These are phyloP conservation scores for Nannospalax galili DNA, from an alignment of 2,113 vertebrate species.

Conservation along the genomic window DNA sequence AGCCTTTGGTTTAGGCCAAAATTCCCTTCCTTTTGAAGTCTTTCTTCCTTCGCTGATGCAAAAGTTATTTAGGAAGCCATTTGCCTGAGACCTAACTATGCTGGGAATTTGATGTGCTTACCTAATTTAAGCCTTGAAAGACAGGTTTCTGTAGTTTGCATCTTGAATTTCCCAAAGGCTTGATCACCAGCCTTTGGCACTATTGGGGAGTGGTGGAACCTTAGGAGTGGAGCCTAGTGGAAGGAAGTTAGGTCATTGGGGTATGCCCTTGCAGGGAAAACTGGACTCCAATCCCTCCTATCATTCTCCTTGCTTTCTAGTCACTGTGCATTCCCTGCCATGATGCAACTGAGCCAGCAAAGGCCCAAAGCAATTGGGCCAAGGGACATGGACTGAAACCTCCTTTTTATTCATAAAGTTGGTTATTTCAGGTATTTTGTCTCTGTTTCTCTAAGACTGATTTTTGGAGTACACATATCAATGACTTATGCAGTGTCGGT, in stretches of 20 bases:
- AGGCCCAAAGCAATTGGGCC: neutral
- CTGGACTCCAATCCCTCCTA: neutral
- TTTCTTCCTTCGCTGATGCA: neutral
- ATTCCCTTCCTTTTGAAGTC: neutral
- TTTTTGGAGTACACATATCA: neutral
- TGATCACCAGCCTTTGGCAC: neutral
- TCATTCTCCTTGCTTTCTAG: neutral
- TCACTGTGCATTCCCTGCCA: neutral
- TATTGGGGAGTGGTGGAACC: neutral
- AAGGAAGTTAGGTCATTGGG: neutral
- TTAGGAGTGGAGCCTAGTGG: neutral
- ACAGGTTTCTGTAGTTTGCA: neutral
- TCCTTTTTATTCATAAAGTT: neutral
- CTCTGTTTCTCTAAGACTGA: neutral
- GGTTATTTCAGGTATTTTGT: neutral
- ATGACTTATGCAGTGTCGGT: neutral
- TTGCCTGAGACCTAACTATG: neutral
- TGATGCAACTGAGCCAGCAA: too few relatives aligned
- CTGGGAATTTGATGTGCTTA: neutral
- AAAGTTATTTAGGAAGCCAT: neutral
- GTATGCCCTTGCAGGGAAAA: neutral
- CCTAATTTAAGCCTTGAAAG: neutral
- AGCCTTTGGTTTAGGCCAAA: neutral
- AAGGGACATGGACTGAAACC: neutral
- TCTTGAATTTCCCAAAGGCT: neutral